Evolutionary conservation across 2,888 invertebrate species (phyloP).

Genomic region (Nomada fabriciana): DNA sequence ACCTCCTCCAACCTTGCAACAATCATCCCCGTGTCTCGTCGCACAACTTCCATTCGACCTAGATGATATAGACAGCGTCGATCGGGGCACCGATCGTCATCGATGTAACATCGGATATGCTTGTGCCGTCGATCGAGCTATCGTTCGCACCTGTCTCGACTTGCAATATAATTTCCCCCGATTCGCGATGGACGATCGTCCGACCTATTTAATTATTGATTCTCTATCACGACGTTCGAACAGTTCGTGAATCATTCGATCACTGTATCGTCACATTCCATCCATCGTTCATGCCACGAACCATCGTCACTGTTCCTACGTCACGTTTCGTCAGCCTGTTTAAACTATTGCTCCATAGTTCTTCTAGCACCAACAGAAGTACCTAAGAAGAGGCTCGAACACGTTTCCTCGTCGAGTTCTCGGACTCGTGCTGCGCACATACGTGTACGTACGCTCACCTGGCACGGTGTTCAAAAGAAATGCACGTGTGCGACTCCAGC

Average conservation of each 20-base stretch:
- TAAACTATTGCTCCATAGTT: not conserved
- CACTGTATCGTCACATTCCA: too few relatives aligned
- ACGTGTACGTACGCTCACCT: not conserved
- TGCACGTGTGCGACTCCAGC: conserved; percentile 23
- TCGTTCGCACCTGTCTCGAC: not conserved
- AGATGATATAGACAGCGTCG: not conserved
- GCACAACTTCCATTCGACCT: not conserved
- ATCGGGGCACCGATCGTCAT: not conserved
- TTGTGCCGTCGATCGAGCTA: conserved; percentile 9
- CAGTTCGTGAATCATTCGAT: conserved; percentile 1
- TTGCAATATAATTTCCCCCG: not conserved
- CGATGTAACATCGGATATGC: conserved; percentile 28
- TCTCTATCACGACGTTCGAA: not conserved
- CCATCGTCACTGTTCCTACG: not conserved
- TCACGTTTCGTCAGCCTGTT: not conserved
- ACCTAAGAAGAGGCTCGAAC: conserved; percentile 31
- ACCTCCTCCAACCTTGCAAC: not conserved
- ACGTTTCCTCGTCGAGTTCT: conserved; percentile 13
- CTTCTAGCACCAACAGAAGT: conserved; percentile 30
- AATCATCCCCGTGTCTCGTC: not conserved
- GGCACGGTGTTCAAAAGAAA: conserved; percentile 21
- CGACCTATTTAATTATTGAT: not conserved
- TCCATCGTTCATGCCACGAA: too few relatives aligned
- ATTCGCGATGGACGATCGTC: not conserved
- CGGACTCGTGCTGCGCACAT: not conserved